A percentile compares a stretch with the other conserved stretches of the same genome.
Conservation (phyloP, 1,140 invertebrate genomes). For the Melanaphis sacchari region DNA sequence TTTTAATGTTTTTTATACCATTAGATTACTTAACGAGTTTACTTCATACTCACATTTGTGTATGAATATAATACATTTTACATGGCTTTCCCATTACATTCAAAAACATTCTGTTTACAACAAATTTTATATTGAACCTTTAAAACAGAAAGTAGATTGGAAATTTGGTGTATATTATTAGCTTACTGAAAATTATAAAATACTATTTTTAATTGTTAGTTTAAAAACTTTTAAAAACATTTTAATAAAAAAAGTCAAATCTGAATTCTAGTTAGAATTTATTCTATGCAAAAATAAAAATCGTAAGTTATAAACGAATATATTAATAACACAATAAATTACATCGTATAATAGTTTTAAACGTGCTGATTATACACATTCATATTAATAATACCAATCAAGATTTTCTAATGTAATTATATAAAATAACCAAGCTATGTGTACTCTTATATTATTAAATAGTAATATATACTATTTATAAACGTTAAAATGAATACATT, state of each 20-base stretch:
- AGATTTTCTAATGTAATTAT: not conserved
- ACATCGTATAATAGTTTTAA: not conserved
- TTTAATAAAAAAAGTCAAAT: not conserved
- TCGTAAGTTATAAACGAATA: not conserved
- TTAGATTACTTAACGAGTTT: not conserved
- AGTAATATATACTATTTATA: not conserved
- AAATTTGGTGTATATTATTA: not conserved
- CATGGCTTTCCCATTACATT: slow-evolving; percentile 7
- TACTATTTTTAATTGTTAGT: not conserved
- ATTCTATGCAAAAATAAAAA: not conserved
- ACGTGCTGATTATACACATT: not conserved
- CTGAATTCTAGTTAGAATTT: not conserved
- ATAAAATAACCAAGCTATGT: not conserved
- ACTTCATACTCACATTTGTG: not conserved
- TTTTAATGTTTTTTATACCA: not conserved
- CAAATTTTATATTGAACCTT: not conserved
- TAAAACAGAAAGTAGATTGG: not conserved
- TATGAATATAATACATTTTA: slow-evolving; percentile 6
- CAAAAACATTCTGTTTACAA: not conserved
- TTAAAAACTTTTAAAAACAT: not conserved
- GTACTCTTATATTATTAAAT: not conserved
- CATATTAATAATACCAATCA: not conserved
- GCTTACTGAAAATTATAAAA: not conserved
- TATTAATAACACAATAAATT: not conserved
- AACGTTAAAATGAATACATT: not conserved